Evolutionary conservation across 2,113 vertebrate species (phyloP).

Genomic region (Scalopus aquaticus): DNA sequence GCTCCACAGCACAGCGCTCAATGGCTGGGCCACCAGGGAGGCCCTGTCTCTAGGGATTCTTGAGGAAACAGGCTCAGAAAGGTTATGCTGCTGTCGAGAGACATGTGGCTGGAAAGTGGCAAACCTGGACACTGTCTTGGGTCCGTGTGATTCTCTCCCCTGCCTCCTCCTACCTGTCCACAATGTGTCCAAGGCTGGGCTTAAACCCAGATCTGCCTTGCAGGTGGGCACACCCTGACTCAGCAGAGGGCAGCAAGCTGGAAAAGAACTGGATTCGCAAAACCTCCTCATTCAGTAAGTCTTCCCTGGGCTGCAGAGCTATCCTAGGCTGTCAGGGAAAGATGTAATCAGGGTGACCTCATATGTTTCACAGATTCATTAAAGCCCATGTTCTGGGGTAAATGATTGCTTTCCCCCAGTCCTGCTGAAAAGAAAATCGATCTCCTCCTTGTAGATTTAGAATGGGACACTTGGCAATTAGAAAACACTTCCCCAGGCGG

Average conservation of each 20-base stretch:
- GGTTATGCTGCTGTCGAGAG: neutral
- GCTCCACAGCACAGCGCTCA: no score
- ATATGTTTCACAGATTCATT: slow-evolving; percentile 69
- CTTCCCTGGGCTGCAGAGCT: neutral
- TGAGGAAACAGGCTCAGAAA: neutral
- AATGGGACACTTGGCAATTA: slow-evolving; percentile 58
- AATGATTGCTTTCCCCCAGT: slow-evolving; percentile 64
- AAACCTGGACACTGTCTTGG: neutral
- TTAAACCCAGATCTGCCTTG: neutral
- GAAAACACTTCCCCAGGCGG: slow-evolving; percentile 58
- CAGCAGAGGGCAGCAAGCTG: neutral
- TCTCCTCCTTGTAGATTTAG: slow-evolving; percentile 68
- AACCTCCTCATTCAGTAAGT: neutral
- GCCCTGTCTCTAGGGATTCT: neutral
- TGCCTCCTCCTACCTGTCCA: neutral
- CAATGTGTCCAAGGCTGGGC: neutral
- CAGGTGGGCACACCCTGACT: neutral
- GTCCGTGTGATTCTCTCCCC: neutral
- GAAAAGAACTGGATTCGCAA: neutral
- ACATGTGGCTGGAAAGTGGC: neutral
- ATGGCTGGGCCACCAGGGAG: no score
- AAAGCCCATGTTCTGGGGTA: slow-evolving; percentile 67
- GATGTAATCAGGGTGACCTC: slow-evolving; percentile 72
- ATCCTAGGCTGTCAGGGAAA: slow-evolving; percentile 19
- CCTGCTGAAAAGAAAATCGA: slow-evolving; percentile 72